Evolutionary conservation across 2,888 invertebrate species (phyloP), one percentile per base, ranked within the genome.

Genomic region (Drosophila austrosaltans): DNA sequence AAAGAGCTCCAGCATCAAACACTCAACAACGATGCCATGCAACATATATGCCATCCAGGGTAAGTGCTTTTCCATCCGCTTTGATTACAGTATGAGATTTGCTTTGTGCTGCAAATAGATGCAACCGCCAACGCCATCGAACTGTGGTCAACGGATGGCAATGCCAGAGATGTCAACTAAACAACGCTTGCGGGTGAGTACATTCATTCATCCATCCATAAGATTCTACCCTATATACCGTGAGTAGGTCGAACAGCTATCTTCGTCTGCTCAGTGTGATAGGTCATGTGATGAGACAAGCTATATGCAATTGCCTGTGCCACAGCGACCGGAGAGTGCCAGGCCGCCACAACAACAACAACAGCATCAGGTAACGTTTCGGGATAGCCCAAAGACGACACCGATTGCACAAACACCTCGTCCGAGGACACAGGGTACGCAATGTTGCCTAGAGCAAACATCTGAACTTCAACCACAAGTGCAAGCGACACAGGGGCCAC

Each of bases 291-390:
- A 78, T 32, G 57, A 58, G 7, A 72, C 71, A 4, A 64, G 53
- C 32, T 78, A 69, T n/a, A 22, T 64, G 61, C 57, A 63, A 6
- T 25, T 58, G 28, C 66, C 69, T 0, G 2, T 3, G 4, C 16
- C 30, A 2, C 39, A 22, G 56, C 57, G 8, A 10, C 4, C 28
- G 1, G 1, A 20, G 4, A 63, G 22, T 2, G 1, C 12, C 16
- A 25, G 40, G 36, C 8, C 8, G 36, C 8, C 10, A 0, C 3
- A 22, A 28, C 16, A 30, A 3, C 32, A 42, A 30, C 16, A 32
- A 32, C 36, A 36, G 62, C 10, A n/a, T 16, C 39, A 62, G 22
- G 36, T 62, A 32, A 1, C 44, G 10, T 30, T 60, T 48, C 57
- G 12, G 22, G 36, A 22, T 22, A 10, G 36, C 10, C 25, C 48